Percentiles rank a stretch among this genome's conserved stretches.
These are phyloP conservation scores for Pantherophis vulpinus DNA, from an alignment of 2,797 vertebrate genomes.

Conservation along the genomic window DNA sequence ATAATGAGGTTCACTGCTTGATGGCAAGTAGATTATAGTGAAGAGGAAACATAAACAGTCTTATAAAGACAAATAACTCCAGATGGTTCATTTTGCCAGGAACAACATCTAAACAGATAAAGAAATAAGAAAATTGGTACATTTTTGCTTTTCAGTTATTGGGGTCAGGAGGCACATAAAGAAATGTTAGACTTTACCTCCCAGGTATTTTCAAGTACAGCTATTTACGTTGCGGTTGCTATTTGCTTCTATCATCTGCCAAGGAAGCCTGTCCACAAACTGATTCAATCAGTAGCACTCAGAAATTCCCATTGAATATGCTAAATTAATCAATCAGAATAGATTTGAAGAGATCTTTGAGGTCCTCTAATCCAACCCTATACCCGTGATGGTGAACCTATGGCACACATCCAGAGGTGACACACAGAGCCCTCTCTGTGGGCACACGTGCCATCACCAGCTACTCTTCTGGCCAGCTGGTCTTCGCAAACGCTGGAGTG, in stretches of 20 bases:
- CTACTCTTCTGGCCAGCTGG: too few relatives aligned
- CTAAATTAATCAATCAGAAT: background rate
- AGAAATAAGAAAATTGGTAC: background rate
- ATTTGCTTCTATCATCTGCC: background rate
- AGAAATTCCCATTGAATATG: background rate
- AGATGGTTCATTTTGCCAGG: background rate
- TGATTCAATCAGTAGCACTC: background rate
- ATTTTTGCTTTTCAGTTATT: background rate
- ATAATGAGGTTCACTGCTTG: background rate
- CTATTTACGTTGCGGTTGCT: background rate
- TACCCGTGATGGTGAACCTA: too few relatives aligned
- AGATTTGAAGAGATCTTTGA: background rate
- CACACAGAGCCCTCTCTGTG: too few relatives aligned
- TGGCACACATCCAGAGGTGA: too few relatives aligned
- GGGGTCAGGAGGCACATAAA: background rate
- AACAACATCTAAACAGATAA: background rate
- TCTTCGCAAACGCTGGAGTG: too few relatives aligned
- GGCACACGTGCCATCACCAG: too few relatives aligned
- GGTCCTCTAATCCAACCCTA: background rate
- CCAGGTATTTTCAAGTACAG: background rate
- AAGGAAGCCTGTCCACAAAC: background rate
- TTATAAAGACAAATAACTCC: background rate
- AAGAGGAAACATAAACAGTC: background rate
- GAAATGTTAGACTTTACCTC: background rate
- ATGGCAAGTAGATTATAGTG: background rate